These are phyloP conservation scores for Brenthis ino DNA, from an alignment of 2,888 invertebrate species.

Conservation along the genomic window DNA sequence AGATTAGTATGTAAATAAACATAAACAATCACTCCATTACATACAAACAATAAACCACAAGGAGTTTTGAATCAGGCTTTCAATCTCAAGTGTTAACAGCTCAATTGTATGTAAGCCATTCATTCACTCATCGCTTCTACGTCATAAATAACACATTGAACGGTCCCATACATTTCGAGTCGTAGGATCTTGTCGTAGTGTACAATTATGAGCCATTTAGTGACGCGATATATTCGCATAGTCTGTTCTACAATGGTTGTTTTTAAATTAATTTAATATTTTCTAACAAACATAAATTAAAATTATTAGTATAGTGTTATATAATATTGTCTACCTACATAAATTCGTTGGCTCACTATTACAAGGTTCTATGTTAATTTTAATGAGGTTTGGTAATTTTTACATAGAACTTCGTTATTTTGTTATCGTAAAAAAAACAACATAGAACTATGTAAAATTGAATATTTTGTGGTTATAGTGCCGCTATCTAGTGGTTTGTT, in stretches of 20 bases:
- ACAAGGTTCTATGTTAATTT: no score
- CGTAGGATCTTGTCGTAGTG: constrained; percentile 39
- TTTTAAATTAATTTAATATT: neutral
- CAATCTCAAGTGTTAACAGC: constrained; percentile 56
- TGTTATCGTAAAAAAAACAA: no score
- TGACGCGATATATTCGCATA: constrained; percentile 30
- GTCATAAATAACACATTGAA: constrained; percentile 45
- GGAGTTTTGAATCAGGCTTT: constrained; percentile 31
- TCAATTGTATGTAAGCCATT: constrained; percentile 57
- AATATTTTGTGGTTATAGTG: no score
- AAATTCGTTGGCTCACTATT: no score
- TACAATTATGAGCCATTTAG: constrained; percentile 41
- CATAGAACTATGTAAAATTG: no score
- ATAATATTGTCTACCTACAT: no score
- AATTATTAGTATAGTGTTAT: no score
- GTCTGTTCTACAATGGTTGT: constrained; percentile 26
- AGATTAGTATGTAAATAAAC: constrained; percentile 17
- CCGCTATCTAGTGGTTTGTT: no score
- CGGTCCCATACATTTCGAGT: constrained; percentile 40
- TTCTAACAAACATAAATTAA: neutral
- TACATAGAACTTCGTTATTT: no score
- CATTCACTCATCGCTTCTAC: constrained; percentile 53
- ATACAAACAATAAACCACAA: constrained; percentile 27
- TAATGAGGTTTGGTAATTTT: no score
- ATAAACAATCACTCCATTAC: constrained; percentile 11